A percentile compares a stretch with the other conserved stretches of the same genome.
Evolutionary conservation across 2,113 vertebrate genomes (phyloP).

Genomic region (Chauna torquata): DNA sequence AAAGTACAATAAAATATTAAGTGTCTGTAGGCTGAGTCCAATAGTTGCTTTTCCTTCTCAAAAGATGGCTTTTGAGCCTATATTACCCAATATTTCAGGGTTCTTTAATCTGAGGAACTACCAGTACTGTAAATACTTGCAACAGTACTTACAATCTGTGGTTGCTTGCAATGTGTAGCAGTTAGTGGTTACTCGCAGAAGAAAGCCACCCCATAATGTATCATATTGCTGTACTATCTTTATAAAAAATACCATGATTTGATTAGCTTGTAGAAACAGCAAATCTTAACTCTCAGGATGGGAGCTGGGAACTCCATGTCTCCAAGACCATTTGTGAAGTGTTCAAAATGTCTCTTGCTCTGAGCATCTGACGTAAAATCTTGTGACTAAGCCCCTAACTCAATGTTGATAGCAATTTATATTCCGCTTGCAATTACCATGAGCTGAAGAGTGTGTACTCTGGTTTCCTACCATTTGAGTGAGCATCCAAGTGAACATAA

Average conservation of each 20-base stretch:
- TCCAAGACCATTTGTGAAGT: not conserved
- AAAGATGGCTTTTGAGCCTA: not conserved
- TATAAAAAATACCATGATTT: not conserved
- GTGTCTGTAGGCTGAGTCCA: not conserved
- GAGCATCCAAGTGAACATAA: not conserved
- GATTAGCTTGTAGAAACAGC: not conserved
- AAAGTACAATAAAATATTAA: constrained; percentile 40
- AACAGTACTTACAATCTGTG: not conserved
- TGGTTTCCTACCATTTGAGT: not conserved
- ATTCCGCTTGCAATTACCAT: not conserved
- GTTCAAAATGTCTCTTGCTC: not conserved
- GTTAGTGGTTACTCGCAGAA: constrained; percentile 2
- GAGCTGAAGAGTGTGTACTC: not conserved
- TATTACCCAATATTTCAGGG: not conserved
- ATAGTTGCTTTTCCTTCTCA: constrained; percentile 8
- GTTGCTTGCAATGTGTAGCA: not conserved
- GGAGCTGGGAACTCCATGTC: not conserved
- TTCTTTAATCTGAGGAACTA: not conserved
- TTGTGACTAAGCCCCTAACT: not conserved
- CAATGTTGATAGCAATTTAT: not conserved
- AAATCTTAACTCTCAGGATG: not conserved
- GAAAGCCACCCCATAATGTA: not conserved
- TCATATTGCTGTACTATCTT: not conserved
- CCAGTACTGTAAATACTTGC: not conserved
- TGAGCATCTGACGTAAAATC: not conserved